phyloP scores from a whole-genome alignment of 2,888 invertebrate genomes.

The Corbicula japonica region DNA sequence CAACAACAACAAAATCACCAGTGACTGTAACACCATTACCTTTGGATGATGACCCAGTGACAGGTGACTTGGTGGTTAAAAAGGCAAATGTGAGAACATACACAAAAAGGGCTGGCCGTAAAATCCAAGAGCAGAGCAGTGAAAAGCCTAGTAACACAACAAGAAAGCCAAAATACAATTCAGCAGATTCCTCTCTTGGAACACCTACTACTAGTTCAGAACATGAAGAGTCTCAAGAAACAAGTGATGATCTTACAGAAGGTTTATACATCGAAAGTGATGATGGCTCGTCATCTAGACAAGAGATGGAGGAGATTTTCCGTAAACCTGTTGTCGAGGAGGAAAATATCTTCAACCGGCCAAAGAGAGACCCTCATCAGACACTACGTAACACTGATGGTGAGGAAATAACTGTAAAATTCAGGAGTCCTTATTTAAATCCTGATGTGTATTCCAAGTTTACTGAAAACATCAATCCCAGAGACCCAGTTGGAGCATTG shows the following conservation, averaged over 20 bases:
- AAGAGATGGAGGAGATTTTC: slow-evolving; percentile 35
- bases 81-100: slow-evolving; percentile 67
- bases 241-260: slow-evolving; percentile 52
- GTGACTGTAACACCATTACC: slow-evolving; percentile 28
- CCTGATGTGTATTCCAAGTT: slow-evolving; percentile 74
- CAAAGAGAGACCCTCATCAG: slow-evolving; percentile 32
- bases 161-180: slow-evolving; percentile 15
- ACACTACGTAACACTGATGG: slow-evolving; percentile 39
- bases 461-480: slow-evolving; percentile 64
- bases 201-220: slow-evolving; percentile 47
- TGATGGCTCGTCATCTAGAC: slow-evolving; percentile 52
- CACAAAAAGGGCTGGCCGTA: slow-evolving; percentile 60
- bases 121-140: slow-evolving; percentile 53
- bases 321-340: slow-evolving; percentile 31
- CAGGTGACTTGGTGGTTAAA: slow-evolving; percentile 54
- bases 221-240: slow-evolving; percentile 41
- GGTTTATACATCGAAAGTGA: slow-evolving; percentile 63
- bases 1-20: slow-evolving; percentile 31
- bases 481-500: slow-evolving; percentile 72
- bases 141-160: background rate
- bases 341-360: slow-evolving; percentile 53
- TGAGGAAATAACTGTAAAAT: slow-evolving; percentile 67
- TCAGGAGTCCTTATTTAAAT: slow-evolving; percentile 72
- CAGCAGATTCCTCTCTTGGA: slow-evolving; percentile 42
- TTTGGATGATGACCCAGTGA: slow-evolving; percentile 52